Evolutionary conservation across 2,888 invertebrate species (phyloP).

Genomic region (Cosmia trapezina): DNA sequence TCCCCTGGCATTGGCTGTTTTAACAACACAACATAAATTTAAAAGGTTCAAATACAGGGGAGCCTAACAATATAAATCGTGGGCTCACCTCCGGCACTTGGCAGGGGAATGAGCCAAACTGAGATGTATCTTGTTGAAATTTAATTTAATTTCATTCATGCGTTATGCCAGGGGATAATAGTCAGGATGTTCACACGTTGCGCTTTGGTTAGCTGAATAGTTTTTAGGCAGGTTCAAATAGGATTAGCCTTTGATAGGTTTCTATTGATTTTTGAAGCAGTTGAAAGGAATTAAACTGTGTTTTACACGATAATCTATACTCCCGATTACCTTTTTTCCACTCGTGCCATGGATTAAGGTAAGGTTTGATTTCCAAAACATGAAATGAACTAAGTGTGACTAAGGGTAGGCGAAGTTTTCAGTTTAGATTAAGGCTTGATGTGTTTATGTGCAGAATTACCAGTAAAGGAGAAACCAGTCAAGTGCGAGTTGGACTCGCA

Average conservation of each 20-base stretch:
- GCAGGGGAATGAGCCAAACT: constrained; percentile 35
- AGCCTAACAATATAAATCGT: constrained; percentile 64
- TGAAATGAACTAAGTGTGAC: too few relatives aligned
- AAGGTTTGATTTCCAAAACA: not conserved
- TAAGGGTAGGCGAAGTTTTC: too few relatives aligned
- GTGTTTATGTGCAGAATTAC: too few relatives aligned
- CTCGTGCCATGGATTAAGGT: not conserved
- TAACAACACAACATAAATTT: constrained; percentile 69
- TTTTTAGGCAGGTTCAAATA: constrained; percentile 44
- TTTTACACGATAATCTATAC: not conserved
- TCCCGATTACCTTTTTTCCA: not conserved
- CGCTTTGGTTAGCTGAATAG: constrained; percentile 54
- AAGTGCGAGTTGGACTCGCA: too few relatives aligned
- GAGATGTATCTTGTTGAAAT: constrained; percentile 69
- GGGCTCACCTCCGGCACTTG: constrained; percentile 63
- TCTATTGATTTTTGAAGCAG: constrained; percentile 45
- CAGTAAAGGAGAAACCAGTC: too few relatives aligned
- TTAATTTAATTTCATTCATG: constrained; percentile 74
- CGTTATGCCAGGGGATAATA: constrained; percentile 53
- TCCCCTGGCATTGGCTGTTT: constrained; percentile 49
- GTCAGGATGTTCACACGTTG: constrained; percentile 36
- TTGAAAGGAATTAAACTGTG: not conserved
- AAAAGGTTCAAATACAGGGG: constrained; percentile 67
- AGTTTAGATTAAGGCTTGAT: not conserved
- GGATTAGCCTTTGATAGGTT: constrained; percentile 24